Evolutionary conservation across 2,888 invertebrate species (phyloP).

Genomic region (Hyalella azteca): DNA sequence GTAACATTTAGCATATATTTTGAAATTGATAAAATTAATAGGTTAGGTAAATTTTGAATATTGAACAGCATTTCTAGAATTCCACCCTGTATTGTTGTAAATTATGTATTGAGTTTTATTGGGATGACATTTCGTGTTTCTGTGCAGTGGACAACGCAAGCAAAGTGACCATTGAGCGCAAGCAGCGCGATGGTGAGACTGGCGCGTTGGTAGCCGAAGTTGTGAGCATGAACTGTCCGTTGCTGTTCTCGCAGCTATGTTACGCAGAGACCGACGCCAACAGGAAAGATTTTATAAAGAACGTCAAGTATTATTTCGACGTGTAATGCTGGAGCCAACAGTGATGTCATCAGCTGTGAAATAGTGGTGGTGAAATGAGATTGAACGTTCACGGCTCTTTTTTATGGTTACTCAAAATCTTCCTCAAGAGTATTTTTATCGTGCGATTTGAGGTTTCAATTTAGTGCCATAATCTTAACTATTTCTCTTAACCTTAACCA

Average conservation of each 20-base stretch:
- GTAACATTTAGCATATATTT: too few species aligned
- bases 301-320: constrained; percentile 42
- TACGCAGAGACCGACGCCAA: constrained; percentile 43
- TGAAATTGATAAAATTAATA: too few species aligned
- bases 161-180: constrained; percentile 39
- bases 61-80: not conserved
- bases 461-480: too few species aligned
- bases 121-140: too few species aligned
- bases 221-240: constrained; percentile 45
- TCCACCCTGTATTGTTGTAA: not conserved
- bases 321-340: not conserved
- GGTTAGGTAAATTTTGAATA: not conserved
- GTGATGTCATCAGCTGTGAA: not conserved
- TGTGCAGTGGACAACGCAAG: constrained; percentile 47
- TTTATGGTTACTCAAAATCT: too few species aligned
- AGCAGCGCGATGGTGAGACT: not conserved
- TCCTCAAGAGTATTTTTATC: too few species aligned
- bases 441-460: too few species aligned
- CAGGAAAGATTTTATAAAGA: constrained; percentile 41
- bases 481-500: too few species aligned
- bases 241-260: constrained; percentile 46
- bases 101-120: too few species aligned
- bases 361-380: too few species aligned
- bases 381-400: too few species aligned
- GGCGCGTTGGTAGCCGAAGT: constrained; percentile 38